A percentile compares a stretch with the other conserved stretches of the same genome.
Evolutionary conservation across 2,888 invertebrate species (phyloP).

Genomic region (Augochlorella aurata): DNA sequence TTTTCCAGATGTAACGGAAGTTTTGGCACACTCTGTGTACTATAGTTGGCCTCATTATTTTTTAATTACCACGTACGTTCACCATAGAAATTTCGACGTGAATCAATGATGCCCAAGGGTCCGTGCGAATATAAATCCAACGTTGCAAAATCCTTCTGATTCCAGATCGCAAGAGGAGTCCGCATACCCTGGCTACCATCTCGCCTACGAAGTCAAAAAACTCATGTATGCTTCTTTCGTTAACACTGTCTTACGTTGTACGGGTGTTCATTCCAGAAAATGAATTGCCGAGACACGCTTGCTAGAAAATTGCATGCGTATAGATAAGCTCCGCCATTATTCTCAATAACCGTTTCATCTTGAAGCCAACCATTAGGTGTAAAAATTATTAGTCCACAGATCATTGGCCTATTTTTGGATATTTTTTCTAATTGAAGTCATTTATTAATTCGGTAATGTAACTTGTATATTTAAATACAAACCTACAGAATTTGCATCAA

Average conservation of each 20-base stretch:
- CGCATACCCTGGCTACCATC: constrained; percentile 98
- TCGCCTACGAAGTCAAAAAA: constrained; percentile 99
- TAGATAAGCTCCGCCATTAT: background rate
- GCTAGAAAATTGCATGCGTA: constrained; percentile 24
- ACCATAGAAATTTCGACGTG: constrained; percentile 23
- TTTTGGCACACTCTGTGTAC: no score
- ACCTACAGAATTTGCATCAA: no score
- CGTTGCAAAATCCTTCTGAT: constrained; percentile 83
- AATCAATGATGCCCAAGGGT: constrained; percentile 27
- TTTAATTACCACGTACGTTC: background rate
- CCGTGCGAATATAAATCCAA: constrained; percentile 47
- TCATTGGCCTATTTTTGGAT: background rate
- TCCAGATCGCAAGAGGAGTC: constrained; percentile 95
- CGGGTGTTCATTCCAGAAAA: constrained; percentile 30
- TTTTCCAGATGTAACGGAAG: no score
- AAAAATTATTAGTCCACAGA: background rate
- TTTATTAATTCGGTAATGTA: background rate
- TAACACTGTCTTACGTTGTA: constrained; percentile 77
- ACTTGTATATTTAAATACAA: no score
- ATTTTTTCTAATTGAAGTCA: background rate
- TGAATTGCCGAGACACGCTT: constrained; percentile 5
- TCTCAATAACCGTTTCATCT: constrained; percentile 11
- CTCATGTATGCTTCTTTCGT: constrained; percentile 95
- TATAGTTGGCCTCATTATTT: background rate
- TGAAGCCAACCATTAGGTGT: background rate